phyloP scores from a whole-genome alignment of 2,797 vertebrate genomes.

The Esox lucius region DNA sequence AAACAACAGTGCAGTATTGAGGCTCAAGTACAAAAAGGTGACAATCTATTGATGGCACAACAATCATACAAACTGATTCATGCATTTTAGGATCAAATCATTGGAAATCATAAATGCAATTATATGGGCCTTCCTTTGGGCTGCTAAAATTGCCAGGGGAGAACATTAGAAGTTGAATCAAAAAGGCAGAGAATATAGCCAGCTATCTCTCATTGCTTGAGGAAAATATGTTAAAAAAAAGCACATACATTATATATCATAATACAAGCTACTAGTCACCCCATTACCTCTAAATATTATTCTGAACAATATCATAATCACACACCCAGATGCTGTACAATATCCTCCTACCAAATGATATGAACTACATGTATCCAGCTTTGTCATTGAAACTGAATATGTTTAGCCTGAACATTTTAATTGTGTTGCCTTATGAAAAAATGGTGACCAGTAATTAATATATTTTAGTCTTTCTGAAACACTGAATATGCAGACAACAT shows the following conservation, averaged over 20 bases:
- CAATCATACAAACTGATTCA: conserved; percentile 12
- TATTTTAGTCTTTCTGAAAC: neutral
- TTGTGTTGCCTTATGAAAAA: neutral
- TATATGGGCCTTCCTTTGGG: neutral
- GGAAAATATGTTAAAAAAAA: conserved; percentile 45
- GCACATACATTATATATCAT: neutral
- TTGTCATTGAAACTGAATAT: conserved; percentile 7
- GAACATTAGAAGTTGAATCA: conserved; percentile 31
- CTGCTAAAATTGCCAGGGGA: conserved; percentile 10
- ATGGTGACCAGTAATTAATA: neutral
- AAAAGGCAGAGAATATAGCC: conserved; percentile 75
- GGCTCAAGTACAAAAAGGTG: conserved; percentile 60
- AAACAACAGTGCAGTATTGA: conserved; percentile 43
- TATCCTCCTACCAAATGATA: conserved; percentile 20
- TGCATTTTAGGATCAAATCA: conserved; percentile 20
- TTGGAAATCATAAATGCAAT: conserved; percentile 1
- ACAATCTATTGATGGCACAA: conserved; percentile 20
- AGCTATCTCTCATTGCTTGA: conserved; percentile 75
- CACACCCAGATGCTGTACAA: conserved; percentile 33
- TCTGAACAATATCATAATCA: conserved; percentile 27
- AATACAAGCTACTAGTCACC: conserved; percentile 8
- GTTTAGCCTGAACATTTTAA: neutral
- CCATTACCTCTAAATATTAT: conserved; percentile 4
- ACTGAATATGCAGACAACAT: neutral
- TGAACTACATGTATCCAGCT: neutral